Evolutionary conservation across 2,113 vertebrate genomes (phyloP).

Genomic region (Cephalopholis sonnerati): DNA sequence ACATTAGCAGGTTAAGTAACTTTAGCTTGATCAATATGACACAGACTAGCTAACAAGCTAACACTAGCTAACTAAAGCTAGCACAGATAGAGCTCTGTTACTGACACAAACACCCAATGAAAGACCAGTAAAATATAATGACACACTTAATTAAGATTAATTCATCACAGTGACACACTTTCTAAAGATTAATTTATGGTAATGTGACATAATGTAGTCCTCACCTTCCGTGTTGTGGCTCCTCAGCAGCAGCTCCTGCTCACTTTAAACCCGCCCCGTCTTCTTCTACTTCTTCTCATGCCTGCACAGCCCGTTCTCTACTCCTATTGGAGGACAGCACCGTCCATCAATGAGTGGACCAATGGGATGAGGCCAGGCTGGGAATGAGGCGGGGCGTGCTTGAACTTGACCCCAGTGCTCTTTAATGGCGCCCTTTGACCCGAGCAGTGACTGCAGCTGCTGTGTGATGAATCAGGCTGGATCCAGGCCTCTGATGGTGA

Average conservation of each 20-base stretch:
- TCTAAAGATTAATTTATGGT: too few relatives aligned
- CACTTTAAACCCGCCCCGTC: not conserved
- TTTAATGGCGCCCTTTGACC: too few relatives aligned
- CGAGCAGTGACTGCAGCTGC: too few relatives aligned
- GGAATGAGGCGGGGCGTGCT: not conserved
- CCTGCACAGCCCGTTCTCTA: slow-evolving; percentile 46
- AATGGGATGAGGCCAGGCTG: not conserved
- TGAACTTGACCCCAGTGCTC: slow-evolving; percentile 31
- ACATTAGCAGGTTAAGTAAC: not conserved
- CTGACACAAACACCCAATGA: not conserved
- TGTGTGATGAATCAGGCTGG: too few relatives aligned
- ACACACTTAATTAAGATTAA: too few relatives aligned
- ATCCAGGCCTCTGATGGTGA: too few relatives aligned
- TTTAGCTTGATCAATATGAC: not conserved
- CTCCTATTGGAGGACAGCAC: slow-evolving; percentile 41
- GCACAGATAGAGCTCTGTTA: not conserved
- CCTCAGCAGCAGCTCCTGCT: slow-evolving; percentile 19
- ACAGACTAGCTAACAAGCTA: not conserved
- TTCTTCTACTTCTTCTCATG: not conserved
- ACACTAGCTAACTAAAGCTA: too few relatives aligned
- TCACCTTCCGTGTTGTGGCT: slow-evolving; percentile 59
- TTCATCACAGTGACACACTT: too few relatives aligned
- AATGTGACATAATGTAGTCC: not conserved
- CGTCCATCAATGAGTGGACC: not conserved
- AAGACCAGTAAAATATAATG: not conserved